Conservation (phyloP, 1,140 invertebrate species). For the Drosophila equinoxialis region DNA sequence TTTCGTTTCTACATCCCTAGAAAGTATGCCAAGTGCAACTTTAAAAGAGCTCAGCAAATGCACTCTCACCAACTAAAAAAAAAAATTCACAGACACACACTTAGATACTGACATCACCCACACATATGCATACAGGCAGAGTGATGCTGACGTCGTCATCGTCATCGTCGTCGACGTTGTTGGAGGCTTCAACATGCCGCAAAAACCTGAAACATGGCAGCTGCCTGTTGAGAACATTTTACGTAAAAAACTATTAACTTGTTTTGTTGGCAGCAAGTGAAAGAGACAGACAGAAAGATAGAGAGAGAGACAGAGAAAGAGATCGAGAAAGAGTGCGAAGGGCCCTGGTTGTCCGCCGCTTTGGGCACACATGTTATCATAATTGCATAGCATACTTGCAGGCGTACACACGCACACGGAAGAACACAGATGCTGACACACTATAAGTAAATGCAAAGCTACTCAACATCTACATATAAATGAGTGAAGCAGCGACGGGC, state of each 20-base stretch:
- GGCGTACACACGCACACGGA: neutral
- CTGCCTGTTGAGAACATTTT: constrained; percentile 62
- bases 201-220: constrained; percentile 63
- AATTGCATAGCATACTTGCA: constrained; percentile 61
- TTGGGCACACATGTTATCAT: constrained; percentile 52
- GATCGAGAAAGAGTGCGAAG: neutral
- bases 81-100: neutral
- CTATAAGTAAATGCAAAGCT: constrained; percentile 17
- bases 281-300: neutral
- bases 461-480: constrained; percentile 20
- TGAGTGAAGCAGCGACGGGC: constrained; percentile 28
- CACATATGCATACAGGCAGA: constrained; percentile 19
- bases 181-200: constrained; percentile 51
- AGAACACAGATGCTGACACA: constrained; percentile 1
- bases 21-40: constrained; percentile 25
- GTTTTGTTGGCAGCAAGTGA: constrained; percentile 52
- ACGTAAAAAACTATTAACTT: constrained; percentile 69
- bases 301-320: neutral
- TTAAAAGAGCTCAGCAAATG: constrained; percentile 49
- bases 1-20: constrained; percentile 3
- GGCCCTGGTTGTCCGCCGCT: constrained; percentile 9
- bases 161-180: constrained; percentile 14
- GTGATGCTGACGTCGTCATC: constrained; percentile 18
- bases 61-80: constrained; percentile 39
- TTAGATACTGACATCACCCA: neutral